Base-by-base conservation (phyloP, 2,113 vertebrate genomes). In the Phrynosoma platyrhinos region DNA sequence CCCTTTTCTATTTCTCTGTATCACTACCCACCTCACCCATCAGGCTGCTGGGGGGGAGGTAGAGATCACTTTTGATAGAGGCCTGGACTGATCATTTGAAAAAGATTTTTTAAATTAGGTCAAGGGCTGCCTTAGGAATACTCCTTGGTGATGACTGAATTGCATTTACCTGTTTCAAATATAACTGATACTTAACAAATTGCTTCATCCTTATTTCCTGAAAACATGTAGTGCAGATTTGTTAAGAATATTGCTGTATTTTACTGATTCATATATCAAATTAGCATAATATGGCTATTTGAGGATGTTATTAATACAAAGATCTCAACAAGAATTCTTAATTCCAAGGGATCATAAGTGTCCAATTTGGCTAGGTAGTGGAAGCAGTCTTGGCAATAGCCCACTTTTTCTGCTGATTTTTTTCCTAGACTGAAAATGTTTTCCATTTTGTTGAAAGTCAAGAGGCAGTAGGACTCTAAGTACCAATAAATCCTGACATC, bases 401-500 rank as follows among this genome's bases (percentile, higher is more conserved):
- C 0, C 82, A 86, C 76, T 20, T 8, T 68, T 88, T 92, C 91
- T 75, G 6, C 64, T 89, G 0, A 68, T 58, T 92, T 86, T 90
- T 75, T 64, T 88, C 16, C 89, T 18, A n/a, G 75, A 66, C 82
- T 87, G 71, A 79, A 82, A 92, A 87, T 79, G 83, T 23, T 84
- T 36, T 52, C 0, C 1, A 64, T 3, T 64, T 89, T 89, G 83
- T 79, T 82, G 74, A 62, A 92, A 93, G 77, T 89, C 86, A 89
- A 83, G 78, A 90, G 36, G 69, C 21, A 30, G 36, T 62, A 85
- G 85, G 86, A 89, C 53, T 88, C 30, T 42, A 82, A 81, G 66
- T 94, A 40, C 8, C 84, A 47, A 89, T 91, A 83, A 86, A 89
- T 71, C 21, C 68, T 91, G 87, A 83, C 6, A 52, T 90, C 90